These are phyloP conservation scores for Falco cherrug DNA, from an alignment of 2,797 vertebrate genomes.

Conservation along the genomic window DNA sequence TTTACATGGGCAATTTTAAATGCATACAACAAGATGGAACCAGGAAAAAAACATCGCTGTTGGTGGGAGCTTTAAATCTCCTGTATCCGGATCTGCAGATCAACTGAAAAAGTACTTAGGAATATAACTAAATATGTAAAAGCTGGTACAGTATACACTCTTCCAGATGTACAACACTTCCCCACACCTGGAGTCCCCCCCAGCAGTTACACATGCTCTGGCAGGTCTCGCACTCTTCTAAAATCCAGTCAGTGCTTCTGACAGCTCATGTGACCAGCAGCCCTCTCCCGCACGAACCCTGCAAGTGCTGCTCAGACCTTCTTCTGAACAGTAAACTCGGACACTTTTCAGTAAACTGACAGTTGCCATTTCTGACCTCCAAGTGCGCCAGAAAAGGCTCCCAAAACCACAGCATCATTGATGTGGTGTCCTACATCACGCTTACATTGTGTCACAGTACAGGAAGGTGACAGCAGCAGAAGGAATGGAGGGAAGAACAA, in stretches of 20 bases:
- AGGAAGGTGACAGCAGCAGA: not conserved
- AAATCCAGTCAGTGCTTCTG: not conserved
- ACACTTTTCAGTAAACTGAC: not conserved
- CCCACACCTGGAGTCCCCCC: not conserved
- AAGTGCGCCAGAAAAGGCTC: not conserved
- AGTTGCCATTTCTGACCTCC: not conserved
- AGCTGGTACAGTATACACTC: not conserved
- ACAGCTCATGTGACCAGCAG: not conserved
- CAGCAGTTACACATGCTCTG: not conserved
- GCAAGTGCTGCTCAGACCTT: not conserved
- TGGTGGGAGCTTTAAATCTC: not conserved
- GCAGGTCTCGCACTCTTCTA: not conserved
- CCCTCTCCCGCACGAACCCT: not conserved
- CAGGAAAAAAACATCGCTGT: not conserved
- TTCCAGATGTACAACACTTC: not conserved
- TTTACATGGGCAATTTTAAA: not conserved
- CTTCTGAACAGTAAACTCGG: not conserved
- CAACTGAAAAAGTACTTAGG: not conserved
- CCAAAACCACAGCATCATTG: accelerated
- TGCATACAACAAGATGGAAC: accelerated
- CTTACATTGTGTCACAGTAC: not conserved
- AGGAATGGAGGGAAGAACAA: not conserved
- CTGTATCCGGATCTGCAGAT: not conserved
- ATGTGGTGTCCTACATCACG: not conserved
- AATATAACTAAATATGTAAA: not conserved